phyloP scores from a whole-genome alignment of 2,888 invertebrate genomes.

The Capitulum mitella region DNA sequence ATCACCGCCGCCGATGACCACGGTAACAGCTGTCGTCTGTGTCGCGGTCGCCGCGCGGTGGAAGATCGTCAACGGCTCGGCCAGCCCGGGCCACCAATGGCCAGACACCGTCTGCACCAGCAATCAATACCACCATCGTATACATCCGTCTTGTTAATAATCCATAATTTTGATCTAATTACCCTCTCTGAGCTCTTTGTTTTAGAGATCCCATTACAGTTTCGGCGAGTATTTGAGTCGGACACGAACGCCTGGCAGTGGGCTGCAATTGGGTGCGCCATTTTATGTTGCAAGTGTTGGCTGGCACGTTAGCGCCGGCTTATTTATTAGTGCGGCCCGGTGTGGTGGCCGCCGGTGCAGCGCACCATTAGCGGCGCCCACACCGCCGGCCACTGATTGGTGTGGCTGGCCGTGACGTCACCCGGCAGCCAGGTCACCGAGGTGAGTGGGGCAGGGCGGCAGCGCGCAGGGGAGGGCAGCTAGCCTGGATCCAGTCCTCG shows the following conservation, averaged over 20 bases:
- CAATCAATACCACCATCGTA: conserved; percentile 5
- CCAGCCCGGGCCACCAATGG: not conserved
- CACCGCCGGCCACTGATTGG: not conserved
- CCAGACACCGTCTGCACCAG: not conserved
- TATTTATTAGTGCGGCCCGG: not conserved
- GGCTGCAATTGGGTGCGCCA: not conserved
- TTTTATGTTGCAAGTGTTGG: conserved; percentile 9
- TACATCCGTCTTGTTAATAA: conserved; percentile 15
- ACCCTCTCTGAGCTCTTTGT: conserved; percentile 10
- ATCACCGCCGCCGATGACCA: too few species aligned
- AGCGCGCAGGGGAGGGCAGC: too few species aligned
- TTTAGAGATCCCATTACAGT: not conserved
- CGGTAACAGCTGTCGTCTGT: too few species aligned
- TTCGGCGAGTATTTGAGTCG: not conserved
- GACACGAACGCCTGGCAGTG: conserved; percentile 1
- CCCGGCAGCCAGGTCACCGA: not conserved
- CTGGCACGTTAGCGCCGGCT: not conserved
- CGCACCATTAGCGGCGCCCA: not conserved
- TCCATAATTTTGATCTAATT: conserved; percentile 22
- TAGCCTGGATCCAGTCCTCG: too few species aligned
- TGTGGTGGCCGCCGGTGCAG: not conserved
- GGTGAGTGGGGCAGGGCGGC: too few species aligned
- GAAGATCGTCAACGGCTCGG: too few species aligned
- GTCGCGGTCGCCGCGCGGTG: too few species aligned
- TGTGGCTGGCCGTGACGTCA: not conserved